Evolutionary conservation across 37 sponge, comb jelly and placozoan genomes (phyloP).

Genomic region (Lycopodina hypogea): DNA sequence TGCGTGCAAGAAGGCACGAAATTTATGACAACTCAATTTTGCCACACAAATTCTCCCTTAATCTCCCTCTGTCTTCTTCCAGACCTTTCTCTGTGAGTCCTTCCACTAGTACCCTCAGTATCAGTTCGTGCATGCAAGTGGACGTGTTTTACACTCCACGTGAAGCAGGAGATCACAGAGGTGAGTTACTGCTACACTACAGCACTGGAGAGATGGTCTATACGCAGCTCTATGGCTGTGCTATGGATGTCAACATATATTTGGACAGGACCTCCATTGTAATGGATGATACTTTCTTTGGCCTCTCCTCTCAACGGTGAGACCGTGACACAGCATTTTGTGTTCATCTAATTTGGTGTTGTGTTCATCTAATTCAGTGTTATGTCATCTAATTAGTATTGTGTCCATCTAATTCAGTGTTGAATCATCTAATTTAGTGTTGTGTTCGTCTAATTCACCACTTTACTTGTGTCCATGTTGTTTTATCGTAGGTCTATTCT

Average conservation of each 20-base stretch:
- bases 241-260: slow-evolving; percentile 81
- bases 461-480: background rate
- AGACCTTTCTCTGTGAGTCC: slow-evolving; percentile 88
- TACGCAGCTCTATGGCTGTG: slow-evolving; percentile 77
- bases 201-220: slow-evolving; percentile 85
- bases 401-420: background rate
- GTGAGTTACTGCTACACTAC: slow-evolving; percentile 71
- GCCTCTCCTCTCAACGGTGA: slow-evolving; percentile 82
- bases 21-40: background rate
- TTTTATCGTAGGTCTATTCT: slow-evolving; percentile 48
- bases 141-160: slow-evolving; percentile 63
- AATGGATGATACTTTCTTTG: slow-evolving; percentile 88
- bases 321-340: background rate
- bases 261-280: slow-evolving; percentile 83
- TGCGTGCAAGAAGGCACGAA: background rate
- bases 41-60: background rate
- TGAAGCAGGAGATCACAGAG: slow-evolving; percentile 67
- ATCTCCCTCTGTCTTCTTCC: background rate
- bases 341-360: too few relatives aligned
- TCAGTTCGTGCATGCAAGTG: slow-evolving; percentile 78
- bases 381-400: too few relatives aligned
- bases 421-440: slow-evolving; percentile 2
- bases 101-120: slow-evolving; percentile 60
- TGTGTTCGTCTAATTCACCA: background rate
- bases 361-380: too few relatives aligned